Conservation (phyloP, 64 coral and sea anemone genomes). For the Exaiptasia diaphana region DNA sequence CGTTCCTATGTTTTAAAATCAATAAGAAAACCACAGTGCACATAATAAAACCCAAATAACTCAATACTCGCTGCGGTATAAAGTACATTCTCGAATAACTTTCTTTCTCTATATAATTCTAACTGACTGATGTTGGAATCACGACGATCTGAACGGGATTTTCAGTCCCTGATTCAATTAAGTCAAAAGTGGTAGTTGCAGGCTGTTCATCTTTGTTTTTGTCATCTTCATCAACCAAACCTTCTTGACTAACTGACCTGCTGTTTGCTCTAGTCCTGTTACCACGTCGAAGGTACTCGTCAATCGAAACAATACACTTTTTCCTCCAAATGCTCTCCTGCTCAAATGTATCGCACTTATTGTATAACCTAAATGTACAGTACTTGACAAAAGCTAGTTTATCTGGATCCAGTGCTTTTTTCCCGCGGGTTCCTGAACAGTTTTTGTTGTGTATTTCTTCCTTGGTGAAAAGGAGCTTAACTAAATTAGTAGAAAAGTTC, state of each 20-base stretch:
- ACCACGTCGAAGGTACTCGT: slow-evolving; percentile 52
- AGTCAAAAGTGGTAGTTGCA: not conserved
- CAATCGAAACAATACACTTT: slow-evolving; percentile 56
- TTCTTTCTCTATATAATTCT: too few relatives aligned
- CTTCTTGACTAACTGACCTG: slow-evolving; percentile 16
- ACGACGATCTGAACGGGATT: too few relatives aligned
- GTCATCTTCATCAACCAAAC: not conserved
- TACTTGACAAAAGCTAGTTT: slow-evolving; percentile 55
- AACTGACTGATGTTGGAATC: too few relatives aligned
- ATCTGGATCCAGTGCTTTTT: slow-evolving; percentile 41
- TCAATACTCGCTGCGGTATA: too few relatives aligned
- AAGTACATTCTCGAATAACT: too few relatives aligned
- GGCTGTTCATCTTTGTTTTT: not conserved
- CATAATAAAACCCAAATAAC: too few relatives aligned
- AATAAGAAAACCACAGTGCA: too few relatives aligned
- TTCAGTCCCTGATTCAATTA: too few relatives aligned
- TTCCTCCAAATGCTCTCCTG: slow-evolving; percentile 59
- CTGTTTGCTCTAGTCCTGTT: slow-evolving; percentile 37
- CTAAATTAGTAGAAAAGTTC: slow-evolving; percentile 51
- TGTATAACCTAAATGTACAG: slow-evolving; percentile 59
- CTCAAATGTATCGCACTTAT: slow-evolving; percentile 13
- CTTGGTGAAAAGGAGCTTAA: slow-evolving; percentile 56
- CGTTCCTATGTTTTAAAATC: too few relatives aligned
- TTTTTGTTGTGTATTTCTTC: slow-evolving; percentile 57
- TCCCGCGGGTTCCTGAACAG: slow-evolving; percentile 59